These are phyloP conservation scores for Lordiphosa stackelbergi DNA, from an alignment of 1,140 invertebrate genomes.

Conservation along the genomic window DNA sequence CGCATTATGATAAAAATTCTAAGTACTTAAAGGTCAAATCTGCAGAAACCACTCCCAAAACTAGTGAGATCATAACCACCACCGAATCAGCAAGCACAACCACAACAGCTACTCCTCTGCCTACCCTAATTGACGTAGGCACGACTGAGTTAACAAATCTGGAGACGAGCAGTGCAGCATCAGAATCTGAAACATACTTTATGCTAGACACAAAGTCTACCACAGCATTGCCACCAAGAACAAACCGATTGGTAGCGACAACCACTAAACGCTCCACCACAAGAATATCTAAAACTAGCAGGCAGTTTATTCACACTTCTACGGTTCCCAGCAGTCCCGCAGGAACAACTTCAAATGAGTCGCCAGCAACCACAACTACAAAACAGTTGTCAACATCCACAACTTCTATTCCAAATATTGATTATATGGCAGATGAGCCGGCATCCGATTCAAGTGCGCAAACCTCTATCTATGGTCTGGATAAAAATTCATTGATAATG, in stretches of 20 bases:
- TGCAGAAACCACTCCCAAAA: not conserved
- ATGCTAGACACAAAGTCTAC: no score
- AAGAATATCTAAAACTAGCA: no score
- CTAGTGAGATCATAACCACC: not conserved
- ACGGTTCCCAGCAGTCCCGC: not conserved
- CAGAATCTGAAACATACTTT: no score
- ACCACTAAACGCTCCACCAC: no score
- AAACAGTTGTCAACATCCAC: not conserved
- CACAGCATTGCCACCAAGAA: no score
- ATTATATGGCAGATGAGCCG: conserved; percentile 44
- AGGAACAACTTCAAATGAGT: not conserved
- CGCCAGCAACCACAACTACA: not conserved
- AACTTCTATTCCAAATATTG: conserved; percentile 17
- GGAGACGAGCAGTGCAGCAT: no score
- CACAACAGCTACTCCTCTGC: not conserved
- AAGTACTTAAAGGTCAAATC: not conserved
- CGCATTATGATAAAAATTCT: conserved; percentile 14
- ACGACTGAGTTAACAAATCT: not conserved
- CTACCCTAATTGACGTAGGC: not conserved
- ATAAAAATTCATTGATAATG: conserved; percentile 62
- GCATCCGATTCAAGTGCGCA: conserved; percentile 19
- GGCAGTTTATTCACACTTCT: no score
- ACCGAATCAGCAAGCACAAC: conserved; percentile 4
- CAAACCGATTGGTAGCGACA: no score
- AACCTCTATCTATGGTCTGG: conserved; percentile 56